phyloP scores from a whole-genome alignment of 2,888 invertebrate species.

The Neria commutata region DNA sequence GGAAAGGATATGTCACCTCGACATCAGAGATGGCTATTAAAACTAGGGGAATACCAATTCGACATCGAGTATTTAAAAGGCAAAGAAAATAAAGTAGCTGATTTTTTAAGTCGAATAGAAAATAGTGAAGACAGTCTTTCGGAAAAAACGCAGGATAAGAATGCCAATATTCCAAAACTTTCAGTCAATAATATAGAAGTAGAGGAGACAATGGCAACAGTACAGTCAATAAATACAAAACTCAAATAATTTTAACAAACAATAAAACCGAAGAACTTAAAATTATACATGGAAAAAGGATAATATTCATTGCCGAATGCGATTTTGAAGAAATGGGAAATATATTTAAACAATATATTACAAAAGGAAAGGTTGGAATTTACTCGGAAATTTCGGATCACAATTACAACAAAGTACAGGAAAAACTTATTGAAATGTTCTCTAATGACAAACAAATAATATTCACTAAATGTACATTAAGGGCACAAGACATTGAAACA shows the following conservation, averaged over 20 bases:
- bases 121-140: background rate
- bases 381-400: conserved; percentile 27
- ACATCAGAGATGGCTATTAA: conserved; percentile 19
- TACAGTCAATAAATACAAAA: conserved; percentile 25
- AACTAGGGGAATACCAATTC: conserved; percentile 11
- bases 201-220: conserved; percentile 16
- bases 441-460: conserved; percentile 28
- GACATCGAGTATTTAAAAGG: conserved; percentile 16
- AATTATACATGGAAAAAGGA: no score
- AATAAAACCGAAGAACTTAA: no score
- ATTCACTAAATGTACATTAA: conserved; percentile 31
- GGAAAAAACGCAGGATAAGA: conserved; percentile 5
- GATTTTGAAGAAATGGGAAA: conserved; percentile 24
- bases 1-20: conserved; percentile 22
- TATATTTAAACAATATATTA: conserved; percentile 28
- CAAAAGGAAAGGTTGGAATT: conserved; percentile 31
- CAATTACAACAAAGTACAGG: conserved; percentile 30
- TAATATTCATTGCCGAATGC: conserved; percentile 29
- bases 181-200: conserved; percentile 10
- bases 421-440: conserved; percentile 32
- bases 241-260: conserved; percentile 22
- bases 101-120: conserved; percentile 14
- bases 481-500: conserved; percentile 31
- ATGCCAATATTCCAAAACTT: background rate
- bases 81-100: conserved; percentile 15